Conservation (phyloP, 1,140 invertebrate species). For the Akabosia matsudoensis region DNA sequence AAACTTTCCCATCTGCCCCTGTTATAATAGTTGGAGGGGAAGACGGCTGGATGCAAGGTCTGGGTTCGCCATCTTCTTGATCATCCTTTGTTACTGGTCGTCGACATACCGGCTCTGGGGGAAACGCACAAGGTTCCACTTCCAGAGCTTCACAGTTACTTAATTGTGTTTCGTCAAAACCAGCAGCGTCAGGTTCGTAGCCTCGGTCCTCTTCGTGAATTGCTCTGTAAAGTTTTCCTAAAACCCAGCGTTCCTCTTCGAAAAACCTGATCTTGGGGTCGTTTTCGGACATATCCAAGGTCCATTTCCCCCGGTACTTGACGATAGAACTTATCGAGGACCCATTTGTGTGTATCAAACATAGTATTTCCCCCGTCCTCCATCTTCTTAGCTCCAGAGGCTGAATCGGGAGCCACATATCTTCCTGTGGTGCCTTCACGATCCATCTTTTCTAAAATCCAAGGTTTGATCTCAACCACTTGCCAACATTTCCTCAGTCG, state of each 20-base stretch:
- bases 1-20: slow-evolving; percentile 5
- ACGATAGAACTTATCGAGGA: background rate
- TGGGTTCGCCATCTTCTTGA: no score
- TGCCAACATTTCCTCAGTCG: background rate
- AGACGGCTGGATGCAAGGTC: no score
- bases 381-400: background rate
- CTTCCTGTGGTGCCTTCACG: background rate
- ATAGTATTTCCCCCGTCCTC: background rate
- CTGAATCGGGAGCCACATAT: background rate
- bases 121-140: background rate
- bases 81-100: no score
- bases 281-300: background rate
- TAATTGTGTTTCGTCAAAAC: background rate
- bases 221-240: background rate
- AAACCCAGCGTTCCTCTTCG: background rate
- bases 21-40: no score
- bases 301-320: background rate
- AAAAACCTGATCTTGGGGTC: background rate
- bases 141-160: background rate
- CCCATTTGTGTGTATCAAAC: background rate
- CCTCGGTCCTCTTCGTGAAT: background rate
- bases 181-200: background rate
- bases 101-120: background rate
- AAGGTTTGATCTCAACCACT: background rate
- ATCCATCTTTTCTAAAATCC: background rate